Percentiles rank a stretch among this genome's conserved stretches.
phyloP scores from a whole-genome alignment of 2,888 invertebrate genomes.

The Amphipoea lucens region DNA sequence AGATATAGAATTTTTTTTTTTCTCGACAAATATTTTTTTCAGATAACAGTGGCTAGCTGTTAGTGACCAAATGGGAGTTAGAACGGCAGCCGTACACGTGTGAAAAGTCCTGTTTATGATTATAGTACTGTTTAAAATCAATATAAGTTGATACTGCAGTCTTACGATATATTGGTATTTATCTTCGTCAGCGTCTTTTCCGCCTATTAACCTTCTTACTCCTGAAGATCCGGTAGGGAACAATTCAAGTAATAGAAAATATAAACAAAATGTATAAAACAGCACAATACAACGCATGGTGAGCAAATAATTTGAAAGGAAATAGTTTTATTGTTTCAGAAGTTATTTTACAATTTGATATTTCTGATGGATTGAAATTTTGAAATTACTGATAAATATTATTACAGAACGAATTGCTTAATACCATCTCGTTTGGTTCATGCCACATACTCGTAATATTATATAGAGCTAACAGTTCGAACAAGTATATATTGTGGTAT shows the following conservation, averaged over 20 bases:
- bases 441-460: background rate
- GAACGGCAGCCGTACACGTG: constrained; percentile 20
- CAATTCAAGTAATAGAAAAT: background rate
- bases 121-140: accelerated
- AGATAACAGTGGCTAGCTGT: constrained; percentile 39
- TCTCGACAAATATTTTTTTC: no score
- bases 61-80: constrained; percentile 37
- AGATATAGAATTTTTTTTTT: background rate
- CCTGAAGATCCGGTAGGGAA: no score
- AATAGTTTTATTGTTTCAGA: constrained; percentile 12
- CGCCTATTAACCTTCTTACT: constrained; percentile 32
- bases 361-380: constrained; percentile 20
- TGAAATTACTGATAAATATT: constrained; percentile 20
- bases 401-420: constrained; percentile 8
- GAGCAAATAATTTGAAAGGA: background rate
- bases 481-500: no score
- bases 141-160: constrained; percentile 5
- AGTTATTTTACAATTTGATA: constrained; percentile 7
- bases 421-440: background rate
- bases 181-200: constrained; percentile 27
- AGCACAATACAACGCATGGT: constrained; percentile 32
- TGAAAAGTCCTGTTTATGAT: accelerated
- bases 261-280: constrained; percentile 3
- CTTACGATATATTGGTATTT: constrained; percentile 35
- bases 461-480: background rate